Base-by-base conservation (phyloP, 2,113 vertebrate species). In the Vireo altiloquus region DNA sequence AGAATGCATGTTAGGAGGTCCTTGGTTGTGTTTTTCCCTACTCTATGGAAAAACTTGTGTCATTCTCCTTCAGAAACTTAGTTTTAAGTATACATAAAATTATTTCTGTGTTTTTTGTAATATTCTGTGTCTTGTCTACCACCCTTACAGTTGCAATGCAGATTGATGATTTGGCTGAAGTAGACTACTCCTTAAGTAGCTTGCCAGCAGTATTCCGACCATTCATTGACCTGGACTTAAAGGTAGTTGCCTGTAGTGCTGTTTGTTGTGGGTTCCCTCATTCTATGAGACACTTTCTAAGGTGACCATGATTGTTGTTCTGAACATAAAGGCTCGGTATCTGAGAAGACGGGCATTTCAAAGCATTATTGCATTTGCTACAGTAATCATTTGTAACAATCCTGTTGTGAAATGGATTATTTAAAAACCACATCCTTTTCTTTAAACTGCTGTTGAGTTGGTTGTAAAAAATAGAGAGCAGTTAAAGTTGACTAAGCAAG, bases 171-270 rank as follows among this genome's bases (percentile, higher is more conserved):
- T 95, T 97, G 69, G 96, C 93, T 7, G 22, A 97, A 89, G 74
- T 98, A 95, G 98, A 98, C 94, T 97, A 95, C 53, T 98, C 98
- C 54, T 91, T 98, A 39, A 70, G 82, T 28, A 82, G 79, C 53
- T 59, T 92, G 52, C 97, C 97, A 72, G 89, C 96, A 95, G 69
- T 98, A 52, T 95, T 92, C 25, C 88, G 1, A 28, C 60, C 89
- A 57, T 95, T 95, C 78, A 92, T 98, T 60, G 95, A 98, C 84
- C 94, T 98, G 87, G 92, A 98, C 71, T 96, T 98, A 78, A 98
- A 98, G 98, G 98, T 98, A 98, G 65, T 14, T 74, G 11, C 17
- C 53, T 87, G 19, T 35, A 64, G 27, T 52, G 57, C 61, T 77
- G 7, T 56, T 68, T 92, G 11, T 30, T 49, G 20, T 63, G 59